These are phyloP conservation scores for Poeciliopsis retropinna DNA, from an alignment of 2,113 vertebrate species.

Conservation along the genomic window DNA sequence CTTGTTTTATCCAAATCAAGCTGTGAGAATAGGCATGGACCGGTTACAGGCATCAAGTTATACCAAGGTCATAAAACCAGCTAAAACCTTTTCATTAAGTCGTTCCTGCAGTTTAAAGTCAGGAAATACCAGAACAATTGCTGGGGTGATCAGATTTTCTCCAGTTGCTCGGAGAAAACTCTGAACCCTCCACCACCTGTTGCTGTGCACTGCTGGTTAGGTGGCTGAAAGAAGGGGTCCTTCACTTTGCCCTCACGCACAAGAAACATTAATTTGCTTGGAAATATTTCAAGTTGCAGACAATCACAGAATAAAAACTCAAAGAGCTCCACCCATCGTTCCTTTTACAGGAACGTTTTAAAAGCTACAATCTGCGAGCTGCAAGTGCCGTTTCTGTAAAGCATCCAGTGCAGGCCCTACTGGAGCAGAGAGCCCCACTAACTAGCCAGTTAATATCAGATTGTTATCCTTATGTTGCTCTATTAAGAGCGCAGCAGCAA, in stretches of 20 bases:
- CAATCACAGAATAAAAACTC: neutral
- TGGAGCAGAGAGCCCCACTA: neutral
- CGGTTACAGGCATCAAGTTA: neutral
- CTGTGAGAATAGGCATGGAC: neutral
- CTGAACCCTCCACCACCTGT: neutral
- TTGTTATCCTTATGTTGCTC: neutral
- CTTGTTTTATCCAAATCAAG: constrained; percentile 14
- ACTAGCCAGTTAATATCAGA: neutral
- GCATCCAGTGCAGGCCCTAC: neutral
- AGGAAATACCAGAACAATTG: neutral
- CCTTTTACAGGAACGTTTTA: neutral
- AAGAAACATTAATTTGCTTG: neutral
- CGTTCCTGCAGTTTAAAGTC: neutral
- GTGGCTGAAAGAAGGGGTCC: neutral
- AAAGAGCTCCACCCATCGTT: neutral
- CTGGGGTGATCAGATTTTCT: neutral
- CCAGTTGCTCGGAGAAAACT: neutral
- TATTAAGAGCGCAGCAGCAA: neutral
- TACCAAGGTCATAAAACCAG: neutral
- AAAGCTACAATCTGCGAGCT: neutral
- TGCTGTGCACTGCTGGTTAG: neutral
- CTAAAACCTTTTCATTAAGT: neutral
- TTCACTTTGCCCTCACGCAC: neutral
- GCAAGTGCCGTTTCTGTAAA: neutral
- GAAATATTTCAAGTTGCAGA: neutral